Percentiles rank a stretch among this genome's conserved stretches.
Evolutionary conservation across 2,113 vertebrate genomes (phyloP).

Genomic region (Saguinus imperator): DNA sequence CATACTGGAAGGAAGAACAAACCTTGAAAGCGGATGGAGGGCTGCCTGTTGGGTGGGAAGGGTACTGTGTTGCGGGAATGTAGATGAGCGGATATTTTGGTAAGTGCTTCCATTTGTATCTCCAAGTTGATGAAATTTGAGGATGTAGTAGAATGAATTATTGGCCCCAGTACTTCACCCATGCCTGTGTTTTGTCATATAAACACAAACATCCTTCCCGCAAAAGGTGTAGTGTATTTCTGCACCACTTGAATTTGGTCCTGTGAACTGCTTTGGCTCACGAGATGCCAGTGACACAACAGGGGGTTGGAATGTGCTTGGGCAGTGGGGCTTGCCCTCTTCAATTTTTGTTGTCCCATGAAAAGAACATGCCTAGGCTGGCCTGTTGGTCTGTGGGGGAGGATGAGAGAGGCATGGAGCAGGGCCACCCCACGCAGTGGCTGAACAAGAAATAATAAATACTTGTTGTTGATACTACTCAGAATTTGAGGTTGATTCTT

Average conservation of each 20-base stretch:
- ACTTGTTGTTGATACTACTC: not conserved
- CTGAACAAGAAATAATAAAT: not conserved
- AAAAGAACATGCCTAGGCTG: not conserved
- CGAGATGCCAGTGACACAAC: not conserved
- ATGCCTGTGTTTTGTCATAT: not conserved
- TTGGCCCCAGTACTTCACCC: not conserved
- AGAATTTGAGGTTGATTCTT: not conserved
- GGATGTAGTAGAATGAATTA: not conserved
- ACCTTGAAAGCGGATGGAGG: not conserved
- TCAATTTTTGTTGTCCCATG: not conserved
- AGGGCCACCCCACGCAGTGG: not conserved
- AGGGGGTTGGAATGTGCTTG: not conserved
- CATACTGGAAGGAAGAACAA: not conserved
- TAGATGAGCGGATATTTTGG: not conserved
- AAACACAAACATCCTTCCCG: not conserved
- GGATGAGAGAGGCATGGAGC: not conserved
- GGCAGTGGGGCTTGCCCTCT: not conserved
- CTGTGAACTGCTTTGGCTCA: not conserved
- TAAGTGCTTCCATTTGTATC: not conserved
- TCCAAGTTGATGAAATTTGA: not conserved
- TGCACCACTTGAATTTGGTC: not conserved
- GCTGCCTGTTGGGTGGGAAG: not conserved
- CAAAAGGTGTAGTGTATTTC: not conserved
- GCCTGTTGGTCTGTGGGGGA: not conserved
- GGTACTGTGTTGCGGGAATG: not conserved